Percentiles rank a stretch among this genome's conserved stretches.
Conservation (phyloP, 2,888 invertebrate species). For the Acrobasis consociella region DNA sequence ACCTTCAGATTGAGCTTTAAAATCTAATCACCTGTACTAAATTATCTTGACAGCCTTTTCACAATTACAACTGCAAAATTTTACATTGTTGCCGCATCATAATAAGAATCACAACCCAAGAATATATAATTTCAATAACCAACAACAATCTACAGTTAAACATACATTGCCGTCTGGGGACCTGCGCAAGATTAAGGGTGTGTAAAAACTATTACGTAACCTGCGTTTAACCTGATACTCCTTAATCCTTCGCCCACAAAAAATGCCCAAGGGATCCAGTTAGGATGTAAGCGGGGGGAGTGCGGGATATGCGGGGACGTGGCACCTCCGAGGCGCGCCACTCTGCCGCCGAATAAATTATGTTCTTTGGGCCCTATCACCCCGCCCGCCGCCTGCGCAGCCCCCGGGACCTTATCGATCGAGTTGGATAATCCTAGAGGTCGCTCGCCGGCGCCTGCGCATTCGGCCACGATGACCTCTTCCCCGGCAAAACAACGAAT, state of each 20-base stretch:
- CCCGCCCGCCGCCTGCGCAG: slow-evolving; percentile 43
- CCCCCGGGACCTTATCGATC: slow-evolving; percentile 68
- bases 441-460: slow-evolving; percentile 64
- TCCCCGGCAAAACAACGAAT: slow-evolving; percentile 49
- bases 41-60: too few species aligned
- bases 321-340: slow-evolving; percentile 76
- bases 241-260: slow-evolving; percentile 66
- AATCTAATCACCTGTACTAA: too few species aligned
- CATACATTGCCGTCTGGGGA: slow-evolving; percentile 34
- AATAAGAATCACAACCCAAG: background rate
- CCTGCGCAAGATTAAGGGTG: slow-evolving; percentile 65
- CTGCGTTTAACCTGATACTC: slow-evolving; percentile 74
- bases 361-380: slow-evolving; percentile 59
- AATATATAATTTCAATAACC: slow-evolving; percentile 30
- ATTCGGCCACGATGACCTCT: slow-evolving; percentile 59
- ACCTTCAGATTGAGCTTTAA: too few species aligned
- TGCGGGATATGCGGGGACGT: slow-evolving; percentile 48
- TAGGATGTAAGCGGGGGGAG: slow-evolving; percentile 46
- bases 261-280: slow-evolving; percentile 66
- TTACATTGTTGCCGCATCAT: too few species aligned
- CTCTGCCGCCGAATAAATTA: slow-evolving; percentile 81
- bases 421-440: slow-evolving; percentile 74
- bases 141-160: slow-evolving; percentile 32
- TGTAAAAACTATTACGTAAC: slow-evolving; percentile 77
- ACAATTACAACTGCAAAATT: too few species aligned